Conservation (phyloP, 1,140 invertebrate genomes). For the Apocrypta bakeri region DNA sequence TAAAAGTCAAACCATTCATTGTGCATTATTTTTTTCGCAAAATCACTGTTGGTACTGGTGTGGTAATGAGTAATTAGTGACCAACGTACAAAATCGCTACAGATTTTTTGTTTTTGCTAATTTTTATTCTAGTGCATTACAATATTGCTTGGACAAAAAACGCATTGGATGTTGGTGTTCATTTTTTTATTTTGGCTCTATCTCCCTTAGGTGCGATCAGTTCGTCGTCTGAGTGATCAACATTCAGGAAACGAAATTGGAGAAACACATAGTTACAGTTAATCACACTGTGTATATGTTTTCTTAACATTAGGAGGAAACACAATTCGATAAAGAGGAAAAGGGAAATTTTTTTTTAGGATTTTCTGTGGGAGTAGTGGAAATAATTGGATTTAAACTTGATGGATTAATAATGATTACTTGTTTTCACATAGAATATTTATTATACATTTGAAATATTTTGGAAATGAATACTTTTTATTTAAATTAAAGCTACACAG, state of each 20-base stretch:
- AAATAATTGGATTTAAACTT: constrained; percentile 1
- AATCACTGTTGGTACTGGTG: background rate
- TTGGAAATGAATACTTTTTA: background rate
- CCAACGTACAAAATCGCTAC: constrained; percentile 40
- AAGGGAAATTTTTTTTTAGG: too few relatives aligned
- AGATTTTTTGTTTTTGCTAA: constrained; percentile 40
- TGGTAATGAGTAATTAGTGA: background rate
- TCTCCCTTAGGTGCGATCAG: background rate
- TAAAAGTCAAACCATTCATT: constrained; percentile 69
- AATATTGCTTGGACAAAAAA: constrained; percentile 28
- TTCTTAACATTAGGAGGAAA: background rate
- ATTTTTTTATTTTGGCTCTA: constrained; percentile 20
- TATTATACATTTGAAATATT: constrained; percentile 6
- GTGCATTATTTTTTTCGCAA: constrained; percentile 38
- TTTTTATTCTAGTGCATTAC: constrained; percentile 44
- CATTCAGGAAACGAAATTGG: background rate
- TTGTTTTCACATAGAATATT: constrained; percentile 1
- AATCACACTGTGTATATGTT: background rate
- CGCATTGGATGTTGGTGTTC: background rate
- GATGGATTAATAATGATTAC: constrained; percentile 22
- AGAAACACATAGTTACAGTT: background rate
- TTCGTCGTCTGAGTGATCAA: background rate
- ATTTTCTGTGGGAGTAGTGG: background rate
- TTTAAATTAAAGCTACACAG: background rate
- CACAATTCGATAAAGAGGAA: constrained; percentile 12